These are phyloP conservation scores for Jacana jacana DNA, from an alignment of 2,113 vertebrate species.

Conservation along the genomic window DNA sequence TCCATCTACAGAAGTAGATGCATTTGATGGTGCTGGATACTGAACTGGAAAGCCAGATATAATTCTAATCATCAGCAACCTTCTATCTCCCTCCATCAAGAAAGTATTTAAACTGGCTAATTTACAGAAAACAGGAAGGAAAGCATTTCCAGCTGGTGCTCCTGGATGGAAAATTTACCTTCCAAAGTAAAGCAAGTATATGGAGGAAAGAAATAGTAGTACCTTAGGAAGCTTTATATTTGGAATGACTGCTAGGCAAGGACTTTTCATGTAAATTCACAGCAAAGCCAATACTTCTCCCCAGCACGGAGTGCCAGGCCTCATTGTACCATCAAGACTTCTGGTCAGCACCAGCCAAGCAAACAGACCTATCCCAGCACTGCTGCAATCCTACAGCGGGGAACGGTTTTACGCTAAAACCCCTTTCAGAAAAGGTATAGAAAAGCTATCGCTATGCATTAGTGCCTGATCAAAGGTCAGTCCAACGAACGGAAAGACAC, in stretches of 20 bases:
- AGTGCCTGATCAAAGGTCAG: conserved; percentile 51
- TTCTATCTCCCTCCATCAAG: neutral
- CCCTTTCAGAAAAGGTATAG: neutral
- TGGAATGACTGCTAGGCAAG: neutral
- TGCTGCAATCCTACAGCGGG: neutral
- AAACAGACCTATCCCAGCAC: neutral
- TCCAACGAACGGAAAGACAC: neutral
- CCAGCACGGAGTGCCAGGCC: neutral
- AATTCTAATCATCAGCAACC: neutral
- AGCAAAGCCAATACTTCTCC: neutral
- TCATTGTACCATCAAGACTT: neutral
- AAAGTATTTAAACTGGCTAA: neutral
- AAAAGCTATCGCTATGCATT: neutral
- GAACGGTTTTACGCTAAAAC: neutral
- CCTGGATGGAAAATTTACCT: neutral
- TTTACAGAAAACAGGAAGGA: conserved; percentile 28
- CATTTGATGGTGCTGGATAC: neutral
- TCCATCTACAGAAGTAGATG: neutral
- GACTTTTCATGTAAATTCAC: neutral
- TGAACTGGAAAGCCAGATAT: neutral
- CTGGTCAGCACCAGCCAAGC: neutral
- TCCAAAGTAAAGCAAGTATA: neutral
- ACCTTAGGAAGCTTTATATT: neutral
- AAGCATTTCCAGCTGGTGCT: neutral
- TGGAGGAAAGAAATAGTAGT: neutral